phyloP scores from a whole-genome alignment of 2,797 vertebrate genomes.

The Argentina silus region DNA sequence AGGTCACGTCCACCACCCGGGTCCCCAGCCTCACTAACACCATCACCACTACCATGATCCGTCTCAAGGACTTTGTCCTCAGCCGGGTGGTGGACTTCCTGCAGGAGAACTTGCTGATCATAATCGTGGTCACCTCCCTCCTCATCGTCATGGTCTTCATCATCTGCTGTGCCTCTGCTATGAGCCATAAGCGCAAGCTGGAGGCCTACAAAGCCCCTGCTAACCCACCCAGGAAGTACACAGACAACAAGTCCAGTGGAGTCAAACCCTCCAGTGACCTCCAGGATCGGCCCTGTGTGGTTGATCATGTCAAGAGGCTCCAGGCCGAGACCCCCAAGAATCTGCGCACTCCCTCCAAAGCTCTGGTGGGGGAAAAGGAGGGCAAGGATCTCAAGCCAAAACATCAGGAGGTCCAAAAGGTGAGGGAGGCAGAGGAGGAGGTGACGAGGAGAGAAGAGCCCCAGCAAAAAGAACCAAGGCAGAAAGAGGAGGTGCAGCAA shows the following conservation, averaged over 20 bases:
- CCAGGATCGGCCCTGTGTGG: constrained; percentile 77
- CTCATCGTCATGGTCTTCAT: constrained; percentile 91
- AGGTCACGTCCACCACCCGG: constrained; percentile 40
- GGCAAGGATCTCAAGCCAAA: constrained; percentile 68
- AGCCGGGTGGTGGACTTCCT: constrained; percentile 90
- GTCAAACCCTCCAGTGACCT: constrained; percentile 75
- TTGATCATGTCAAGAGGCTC: constrained; percentile 80
- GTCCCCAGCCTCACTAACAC: constrained; percentile 56
- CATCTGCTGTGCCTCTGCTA: constrained; percentile 88
- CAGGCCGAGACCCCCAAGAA: constrained; percentile 86
- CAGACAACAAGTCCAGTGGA: constrained; percentile 75
- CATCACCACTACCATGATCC: constrained; percentile 83
- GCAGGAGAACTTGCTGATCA: constrained; percentile 88
- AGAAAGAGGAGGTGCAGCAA: constrained; percentile 63
- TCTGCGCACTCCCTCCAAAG: constrained; percentile 82
- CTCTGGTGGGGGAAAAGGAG: constrained; percentile 75
- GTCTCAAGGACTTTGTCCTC: constrained; percentile 81
- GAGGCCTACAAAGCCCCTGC: constrained; percentile 89
- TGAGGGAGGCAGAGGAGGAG: constrained; percentile 60
- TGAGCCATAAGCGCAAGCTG: constrained; percentile 92
- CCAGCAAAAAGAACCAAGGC: constrained; percentile 62
- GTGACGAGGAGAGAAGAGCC: constrained; percentile 68
- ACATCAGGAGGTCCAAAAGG: constrained; percentile 65
- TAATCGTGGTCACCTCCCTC: constrained; percentile 90
- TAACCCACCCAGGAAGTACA: constrained; percentile 81